phyloP scores from a whole-genome alignment of 2,113 vertebrate genomes.

The Odontesthes bonariensis region DNA sequence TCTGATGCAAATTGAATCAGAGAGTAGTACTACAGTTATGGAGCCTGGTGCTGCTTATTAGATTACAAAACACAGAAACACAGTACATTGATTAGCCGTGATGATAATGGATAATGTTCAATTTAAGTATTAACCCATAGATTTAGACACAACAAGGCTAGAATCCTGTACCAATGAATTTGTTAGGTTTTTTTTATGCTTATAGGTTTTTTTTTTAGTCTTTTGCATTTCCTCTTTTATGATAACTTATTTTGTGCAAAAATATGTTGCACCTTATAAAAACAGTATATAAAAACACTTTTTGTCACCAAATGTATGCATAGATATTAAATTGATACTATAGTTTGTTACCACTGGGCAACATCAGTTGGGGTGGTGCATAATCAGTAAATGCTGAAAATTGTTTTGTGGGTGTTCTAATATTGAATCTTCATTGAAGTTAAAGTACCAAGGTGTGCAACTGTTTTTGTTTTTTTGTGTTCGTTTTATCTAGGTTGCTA shows the following conservation, averaged over 20 bases:
- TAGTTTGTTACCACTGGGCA: too few species aligned
- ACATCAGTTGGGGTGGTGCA: too few species aligned
- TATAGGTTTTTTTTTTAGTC: not conserved
- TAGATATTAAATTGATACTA: too few species aligned
- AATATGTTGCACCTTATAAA: too few species aligned
- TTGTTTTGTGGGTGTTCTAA: too few species aligned
- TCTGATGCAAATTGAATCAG: constrained; percentile 49
- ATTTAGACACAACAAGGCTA: constrained; percentile 43
- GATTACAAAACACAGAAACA: constrained; percentile 48
- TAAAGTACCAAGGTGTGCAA: not conserved
- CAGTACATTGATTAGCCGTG: constrained; percentile 52
- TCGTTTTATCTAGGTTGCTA: constrained; percentile 6
- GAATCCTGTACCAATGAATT: not conserved
- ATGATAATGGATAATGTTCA: constrained; percentile 55
- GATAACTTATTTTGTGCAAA: too few species aligned
- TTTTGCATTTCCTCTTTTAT: too few species aligned
- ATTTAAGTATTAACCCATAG: constrained; percentile 43
- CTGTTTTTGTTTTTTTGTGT: constrained; percentile 13
- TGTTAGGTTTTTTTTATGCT: not conserved
- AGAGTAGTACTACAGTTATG: constrained; percentile 13
- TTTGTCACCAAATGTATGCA: too few species aligned
- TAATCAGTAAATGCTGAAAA: too few species aligned
- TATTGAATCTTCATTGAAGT: too few species aligned
- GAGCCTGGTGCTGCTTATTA: constrained; percentile 43
- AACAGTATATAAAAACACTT: too few species aligned